phyloP scores from a whole-genome alignment of 1,140 invertebrate species.

The Lysiphlebus fabarum region DNA sequence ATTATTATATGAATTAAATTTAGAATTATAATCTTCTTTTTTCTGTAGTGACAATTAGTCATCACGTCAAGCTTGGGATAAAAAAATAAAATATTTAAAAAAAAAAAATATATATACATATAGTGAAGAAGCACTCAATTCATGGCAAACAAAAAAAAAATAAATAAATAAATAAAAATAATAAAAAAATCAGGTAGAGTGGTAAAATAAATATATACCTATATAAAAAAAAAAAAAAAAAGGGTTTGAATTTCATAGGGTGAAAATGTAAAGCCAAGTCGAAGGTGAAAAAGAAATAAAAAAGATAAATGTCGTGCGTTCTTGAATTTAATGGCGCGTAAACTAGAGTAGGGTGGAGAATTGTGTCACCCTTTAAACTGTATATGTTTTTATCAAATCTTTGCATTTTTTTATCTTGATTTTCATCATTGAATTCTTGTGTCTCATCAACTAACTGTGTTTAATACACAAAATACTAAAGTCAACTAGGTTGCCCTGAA shows the following conservation, averaged over 20 bases:
- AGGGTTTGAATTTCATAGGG: no score
- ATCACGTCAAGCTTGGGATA: no score
- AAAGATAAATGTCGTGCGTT: conserved; percentile 45
- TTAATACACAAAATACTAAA: conserved; percentile 5
- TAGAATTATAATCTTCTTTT: no score
- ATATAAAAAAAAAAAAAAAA: no score
- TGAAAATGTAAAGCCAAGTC: background rate
- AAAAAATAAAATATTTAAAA: no score
- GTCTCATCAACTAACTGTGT: background rate
- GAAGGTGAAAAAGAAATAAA: conserved; percentile 32
- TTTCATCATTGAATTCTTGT: conserved; percentile 7
- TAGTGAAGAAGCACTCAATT: no score
- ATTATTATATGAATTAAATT: no score
- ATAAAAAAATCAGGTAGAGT: no score
- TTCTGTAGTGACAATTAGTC: conserved; percentile 1
- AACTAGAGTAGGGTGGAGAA: conserved; percentile 34
- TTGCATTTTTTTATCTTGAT: background rate
- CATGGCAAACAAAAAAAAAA: no score
- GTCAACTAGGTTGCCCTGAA: conserved; percentile 17
- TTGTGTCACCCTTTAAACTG: background rate
- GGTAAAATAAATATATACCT: no score
- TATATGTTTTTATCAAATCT: conserved; percentile 9
- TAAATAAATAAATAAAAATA: no score
- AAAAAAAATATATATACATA: no score
- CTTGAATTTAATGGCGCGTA: conserved; percentile 52